Evolutionary conservation across 2,888 invertebrate genomes (phyloP).

Genomic region (Lobophora halterata): DNA sequence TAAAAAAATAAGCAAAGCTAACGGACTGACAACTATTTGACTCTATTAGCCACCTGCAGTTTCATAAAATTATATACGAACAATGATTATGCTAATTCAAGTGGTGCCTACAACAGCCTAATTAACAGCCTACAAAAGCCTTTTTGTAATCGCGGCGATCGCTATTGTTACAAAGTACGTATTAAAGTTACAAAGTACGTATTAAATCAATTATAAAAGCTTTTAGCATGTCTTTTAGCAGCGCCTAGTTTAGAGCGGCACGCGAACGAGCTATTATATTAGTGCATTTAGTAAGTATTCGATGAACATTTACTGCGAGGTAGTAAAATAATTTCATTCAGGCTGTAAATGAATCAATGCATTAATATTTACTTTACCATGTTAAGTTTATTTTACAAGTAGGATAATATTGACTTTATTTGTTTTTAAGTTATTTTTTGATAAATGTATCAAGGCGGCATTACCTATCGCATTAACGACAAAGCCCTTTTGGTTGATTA

Average conservation of each 20-base stretch:
- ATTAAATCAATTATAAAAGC: constrained; percentile 31
- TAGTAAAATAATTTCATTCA: no score
- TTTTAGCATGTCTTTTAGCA: constrained; percentile 27
- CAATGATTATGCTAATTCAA: constrained; percentile 25
- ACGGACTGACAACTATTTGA: no score
- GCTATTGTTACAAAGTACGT: constrained; percentile 25
- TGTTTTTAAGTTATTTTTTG: no score
- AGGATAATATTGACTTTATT: no score
- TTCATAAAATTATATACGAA: constrained; percentile 17
- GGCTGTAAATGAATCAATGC: no score
- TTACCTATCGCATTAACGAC: no score
- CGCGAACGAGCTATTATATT: constrained; percentile 20
- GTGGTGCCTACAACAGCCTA: constrained; percentile 15
- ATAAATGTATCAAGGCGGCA: no score
- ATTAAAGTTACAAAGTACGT: constrained; percentile 27
- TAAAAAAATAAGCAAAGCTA: no score
- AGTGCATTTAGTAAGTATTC: constrained; percentile 9
- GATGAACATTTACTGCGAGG: constrained; percentile 3
- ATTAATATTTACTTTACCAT: no score
- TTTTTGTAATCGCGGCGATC: constrained; percentile 21
- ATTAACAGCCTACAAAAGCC: constrained; percentile 10
- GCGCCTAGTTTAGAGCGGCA: constrained; percentile 17
- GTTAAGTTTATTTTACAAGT: no score
- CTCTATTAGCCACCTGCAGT: constrained; percentile 7
- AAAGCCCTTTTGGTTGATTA: no score